Conservation (phyloP, 1,140 invertebrate species). For the Leptinotarsa defecta region DNA sequence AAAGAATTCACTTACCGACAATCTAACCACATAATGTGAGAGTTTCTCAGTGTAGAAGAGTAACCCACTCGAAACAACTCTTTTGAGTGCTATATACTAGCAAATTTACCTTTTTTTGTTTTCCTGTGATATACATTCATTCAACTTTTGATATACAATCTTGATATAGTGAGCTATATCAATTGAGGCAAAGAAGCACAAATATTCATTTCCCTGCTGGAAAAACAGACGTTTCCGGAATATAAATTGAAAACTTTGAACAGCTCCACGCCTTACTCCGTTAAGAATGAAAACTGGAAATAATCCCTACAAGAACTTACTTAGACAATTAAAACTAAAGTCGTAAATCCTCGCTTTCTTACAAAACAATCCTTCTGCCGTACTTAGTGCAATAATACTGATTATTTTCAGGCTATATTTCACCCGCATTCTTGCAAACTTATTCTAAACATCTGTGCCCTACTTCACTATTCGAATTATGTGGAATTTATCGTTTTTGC, state of each 20-base stretch:
- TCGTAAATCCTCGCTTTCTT: constrained; percentile 31
- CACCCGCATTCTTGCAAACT: constrained; percentile 22
- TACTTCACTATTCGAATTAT: constrained; percentile 16
- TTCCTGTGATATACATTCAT: too few relatives aligned
- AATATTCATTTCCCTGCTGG: background rate
- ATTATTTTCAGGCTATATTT: constrained; percentile 30
- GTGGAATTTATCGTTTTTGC: constrained; percentile 19
- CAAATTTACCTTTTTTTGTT: too few relatives aligned
- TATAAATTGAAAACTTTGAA: constrained; percentile 9
- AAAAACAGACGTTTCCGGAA: constrained; percentile 7
- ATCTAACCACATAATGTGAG: too few relatives aligned
- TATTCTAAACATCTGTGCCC: constrained; percentile 20
- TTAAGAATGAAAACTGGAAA: constrained; percentile 14
- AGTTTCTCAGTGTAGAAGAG: too few relatives aligned
- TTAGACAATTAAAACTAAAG: constrained; percentile 28
- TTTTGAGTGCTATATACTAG: too few relatives aligned
- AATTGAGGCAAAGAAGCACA: background rate
- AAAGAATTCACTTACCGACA: too few relatives aligned
- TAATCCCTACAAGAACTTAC: constrained; percentile 16
- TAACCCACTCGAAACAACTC: too few relatives aligned
- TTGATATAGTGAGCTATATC: too few relatives aligned
- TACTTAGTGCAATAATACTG: constrained; percentile 23
- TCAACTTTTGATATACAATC: too few relatives aligned
- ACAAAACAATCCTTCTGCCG: constrained; percentile 23
- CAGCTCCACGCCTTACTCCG: background rate